A percentile compares a stretch with the other conserved stretches of the same genome.
Conservation (phyloP, 2,888 invertebrate genomes). For the Caenorhabditis japonica region DNA sequence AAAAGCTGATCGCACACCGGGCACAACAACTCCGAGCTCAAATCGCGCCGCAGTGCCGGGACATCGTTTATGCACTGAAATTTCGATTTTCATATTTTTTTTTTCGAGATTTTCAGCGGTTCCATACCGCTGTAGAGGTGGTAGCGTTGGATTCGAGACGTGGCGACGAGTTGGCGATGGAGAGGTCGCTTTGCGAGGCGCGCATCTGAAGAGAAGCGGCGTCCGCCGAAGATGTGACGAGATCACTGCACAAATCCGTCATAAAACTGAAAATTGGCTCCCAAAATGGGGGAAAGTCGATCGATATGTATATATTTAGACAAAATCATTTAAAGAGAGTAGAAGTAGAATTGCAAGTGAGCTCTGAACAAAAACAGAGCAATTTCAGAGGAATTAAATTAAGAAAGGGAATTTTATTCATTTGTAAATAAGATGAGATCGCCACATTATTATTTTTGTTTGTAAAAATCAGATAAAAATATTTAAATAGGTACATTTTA, state of each 20-base stretch:
- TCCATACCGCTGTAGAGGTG: constrained; percentile 37
- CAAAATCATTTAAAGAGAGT: too few relatives aligned
- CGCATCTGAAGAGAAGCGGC: constrained; percentile 20
- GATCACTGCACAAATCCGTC: not conserved
- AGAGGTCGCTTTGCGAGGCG: constrained; percentile 38
- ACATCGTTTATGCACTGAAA: constrained; percentile 45
- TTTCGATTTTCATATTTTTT: not conserved
- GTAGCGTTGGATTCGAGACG: constrained; percentile 44
- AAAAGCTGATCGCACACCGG: constrained; percentile 43
- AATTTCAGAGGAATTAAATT: too few relatives aligned
- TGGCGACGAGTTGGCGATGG: constrained; percentile 42
- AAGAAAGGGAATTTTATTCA: too few relatives aligned
- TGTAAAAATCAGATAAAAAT: too few relatives aligned
- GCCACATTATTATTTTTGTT: too few relatives aligned
- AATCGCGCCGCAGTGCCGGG: constrained; percentile 15
- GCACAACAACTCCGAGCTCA: constrained; percentile 35
- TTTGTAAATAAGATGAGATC: too few relatives aligned
- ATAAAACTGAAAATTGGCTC: too few relatives aligned
- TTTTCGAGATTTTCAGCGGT: not conserved
- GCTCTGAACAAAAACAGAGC: too few relatives aligned
- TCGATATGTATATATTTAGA: too few relatives aligned
- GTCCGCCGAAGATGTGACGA: not conserved
- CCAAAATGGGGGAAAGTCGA: too few relatives aligned
- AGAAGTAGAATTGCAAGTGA: too few relatives aligned
- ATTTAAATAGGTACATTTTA: too few relatives aligned